phyloP scores from a whole-genome alignment of 2,797 vertebrate genomes.

The Crypturellus tataupa region DNA sequence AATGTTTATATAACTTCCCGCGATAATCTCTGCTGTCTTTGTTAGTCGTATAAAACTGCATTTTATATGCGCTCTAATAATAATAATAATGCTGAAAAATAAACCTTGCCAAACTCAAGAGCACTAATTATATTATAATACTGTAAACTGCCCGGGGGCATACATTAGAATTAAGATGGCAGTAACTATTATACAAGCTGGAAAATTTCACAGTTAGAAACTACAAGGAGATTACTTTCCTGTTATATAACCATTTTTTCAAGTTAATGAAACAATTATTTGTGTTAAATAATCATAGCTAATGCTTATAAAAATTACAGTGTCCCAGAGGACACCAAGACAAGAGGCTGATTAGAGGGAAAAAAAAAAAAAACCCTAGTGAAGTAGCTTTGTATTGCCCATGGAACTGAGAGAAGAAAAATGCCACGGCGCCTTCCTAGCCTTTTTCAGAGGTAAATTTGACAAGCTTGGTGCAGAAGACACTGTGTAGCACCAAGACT shows the following conservation, averaged over 20 bases:
- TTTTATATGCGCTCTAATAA: not conserved
- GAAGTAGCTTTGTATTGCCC: not conserved
- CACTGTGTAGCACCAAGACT: not conserved
- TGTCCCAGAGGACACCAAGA: not conserved
- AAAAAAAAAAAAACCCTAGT: not conserved
- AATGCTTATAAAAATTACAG: slow-evolving; percentile 28
- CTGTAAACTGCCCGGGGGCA: not conserved
- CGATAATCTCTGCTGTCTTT: not conserved
- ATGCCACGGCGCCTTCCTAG: not conserved
- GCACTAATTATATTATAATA: not conserved
- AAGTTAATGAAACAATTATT: slow-evolving; percentile 17
- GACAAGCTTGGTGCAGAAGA: not conserved
- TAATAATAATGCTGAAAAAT: not conserved
- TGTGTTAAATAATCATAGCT: slow-evolving; percentile 47
- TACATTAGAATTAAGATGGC: slow-evolving; percentile 18
- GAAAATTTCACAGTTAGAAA: slow-evolving; percentile 2
- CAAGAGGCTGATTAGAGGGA: not conserved
- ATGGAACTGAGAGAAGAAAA: not conserved
- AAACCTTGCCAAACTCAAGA: not conserved
- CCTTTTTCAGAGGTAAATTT: not conserved
- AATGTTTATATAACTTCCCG: not conserved
- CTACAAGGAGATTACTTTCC: not conserved
- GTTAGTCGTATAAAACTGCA: not conserved
- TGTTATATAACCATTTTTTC: not conserved
- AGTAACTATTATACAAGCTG: slow-evolving; percentile 37